Conservation (phyloP, 2,113 vertebrate genomes). For the Spheniscus mendiculus region DNA sequence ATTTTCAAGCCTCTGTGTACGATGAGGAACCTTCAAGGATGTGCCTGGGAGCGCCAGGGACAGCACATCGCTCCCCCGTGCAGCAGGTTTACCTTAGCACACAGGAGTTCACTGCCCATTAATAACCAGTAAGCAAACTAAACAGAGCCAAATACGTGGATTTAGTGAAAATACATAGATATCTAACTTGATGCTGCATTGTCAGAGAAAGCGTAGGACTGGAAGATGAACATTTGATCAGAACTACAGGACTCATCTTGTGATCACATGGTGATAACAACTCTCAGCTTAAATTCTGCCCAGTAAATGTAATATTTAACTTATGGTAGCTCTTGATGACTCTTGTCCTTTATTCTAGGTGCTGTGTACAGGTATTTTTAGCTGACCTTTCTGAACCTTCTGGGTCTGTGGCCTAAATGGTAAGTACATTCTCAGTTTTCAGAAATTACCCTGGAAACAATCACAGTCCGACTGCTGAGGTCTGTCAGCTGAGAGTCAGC, state of each 20-base stretch:
- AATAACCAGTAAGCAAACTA: neutral
- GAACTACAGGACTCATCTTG: neutral
- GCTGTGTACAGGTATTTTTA: neutral
- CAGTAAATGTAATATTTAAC: neutral
- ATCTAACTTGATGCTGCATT: neutral
- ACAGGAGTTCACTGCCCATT: neutral
- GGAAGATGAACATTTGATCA: neutral
- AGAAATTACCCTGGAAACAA: neutral
- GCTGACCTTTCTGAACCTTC: neutral
- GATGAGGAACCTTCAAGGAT: neutral
- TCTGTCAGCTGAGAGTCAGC: neutral
- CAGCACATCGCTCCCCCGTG: neutral
- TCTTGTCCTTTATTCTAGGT: neutral
- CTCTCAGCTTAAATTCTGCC: neutral
- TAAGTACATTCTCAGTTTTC: neutral
- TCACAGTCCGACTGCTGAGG: neutral
- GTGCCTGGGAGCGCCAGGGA: neutral
- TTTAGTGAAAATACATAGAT: neutral
- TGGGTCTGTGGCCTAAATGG: neutral
- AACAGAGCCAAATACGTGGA: neutral
- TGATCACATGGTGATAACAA: neutral
- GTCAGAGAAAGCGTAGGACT: neutral
- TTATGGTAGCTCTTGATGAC: neutral
- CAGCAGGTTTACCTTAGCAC: neutral
- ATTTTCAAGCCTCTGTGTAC: neutral